phyloP scores from a whole-genome alignment of 64 coral and sea anemone genomes.

The Montipora foliosa region DNA sequence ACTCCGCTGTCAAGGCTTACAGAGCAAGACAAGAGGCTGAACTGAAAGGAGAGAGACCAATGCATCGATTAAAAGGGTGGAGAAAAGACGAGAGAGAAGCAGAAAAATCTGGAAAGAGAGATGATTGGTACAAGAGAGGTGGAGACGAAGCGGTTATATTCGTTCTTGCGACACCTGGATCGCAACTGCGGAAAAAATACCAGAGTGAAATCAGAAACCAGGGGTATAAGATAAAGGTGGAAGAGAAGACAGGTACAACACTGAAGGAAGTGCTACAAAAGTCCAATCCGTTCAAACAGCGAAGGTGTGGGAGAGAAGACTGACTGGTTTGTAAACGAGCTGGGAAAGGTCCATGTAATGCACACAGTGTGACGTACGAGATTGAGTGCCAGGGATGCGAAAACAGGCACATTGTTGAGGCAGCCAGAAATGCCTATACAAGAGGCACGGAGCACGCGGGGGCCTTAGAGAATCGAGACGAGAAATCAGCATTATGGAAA shows the following conservation, averaged over 20 bases:
- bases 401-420: background rate
- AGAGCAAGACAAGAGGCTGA: background rate
- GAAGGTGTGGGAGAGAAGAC: background rate
- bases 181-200: background rate
- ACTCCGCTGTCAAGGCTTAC: background rate
- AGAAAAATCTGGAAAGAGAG: background rate
- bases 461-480: background rate
- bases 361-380: background rate
- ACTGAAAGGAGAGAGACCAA: slow-evolving; percentile 7
- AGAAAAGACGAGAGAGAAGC: background rate
- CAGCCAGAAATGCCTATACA: background rate
- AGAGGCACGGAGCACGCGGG: background rate
- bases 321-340: background rate
- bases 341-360: background rate
- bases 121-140: slow-evolving; percentile 28
- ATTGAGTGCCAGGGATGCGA: background rate
- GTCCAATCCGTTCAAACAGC: background rate
- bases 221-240: background rate
- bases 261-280: background rate
- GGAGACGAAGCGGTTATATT: background rate
- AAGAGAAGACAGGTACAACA: background rate
- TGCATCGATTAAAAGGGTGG: background rate
- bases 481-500: background rate
- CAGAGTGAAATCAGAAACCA: background rate
- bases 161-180: background rate